Conservation (phyloP, 2,113 vertebrate species). For the Antechinus flavipes region DNA sequence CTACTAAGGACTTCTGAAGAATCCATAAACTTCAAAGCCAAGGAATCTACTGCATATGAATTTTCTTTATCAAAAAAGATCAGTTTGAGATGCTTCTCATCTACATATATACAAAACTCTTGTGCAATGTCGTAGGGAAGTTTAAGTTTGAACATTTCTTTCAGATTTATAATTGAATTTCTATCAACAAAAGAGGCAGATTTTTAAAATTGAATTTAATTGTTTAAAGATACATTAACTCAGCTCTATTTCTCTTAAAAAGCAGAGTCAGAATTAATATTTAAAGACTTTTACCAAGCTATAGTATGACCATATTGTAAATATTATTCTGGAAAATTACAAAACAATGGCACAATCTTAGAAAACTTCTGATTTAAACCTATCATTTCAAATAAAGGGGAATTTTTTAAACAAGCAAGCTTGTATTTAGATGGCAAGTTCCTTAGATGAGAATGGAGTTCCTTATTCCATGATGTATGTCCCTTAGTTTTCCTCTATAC, state of each 20-base stretch:
- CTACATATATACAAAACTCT: slow-evolving; percentile 48
- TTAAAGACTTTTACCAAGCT: slow-evolving; percentile 2
- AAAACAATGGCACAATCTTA: neutral
- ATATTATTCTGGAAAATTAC: neutral
- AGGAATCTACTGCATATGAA: slow-evolving; percentile 54
- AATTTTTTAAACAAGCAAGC: slow-evolving; percentile 1
- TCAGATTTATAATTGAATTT: slow-evolving; percentile 30
- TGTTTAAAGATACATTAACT: neutral
- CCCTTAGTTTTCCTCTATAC: slow-evolving; percentile 48
- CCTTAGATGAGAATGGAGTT: slow-evolving; percentile 43
- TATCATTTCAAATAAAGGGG: neutral
- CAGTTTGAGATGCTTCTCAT: slow-evolving; percentile 54
- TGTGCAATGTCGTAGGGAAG: slow-evolving; percentile 37
- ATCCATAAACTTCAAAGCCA: slow-evolving; percentile 66
- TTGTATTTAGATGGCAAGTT: slow-evolving; percentile 50
- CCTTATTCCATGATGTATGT: slow-evolving; percentile 51
- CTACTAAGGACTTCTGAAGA: slow-evolving; percentile 43
- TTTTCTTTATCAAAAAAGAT: slow-evolving; percentile 70
- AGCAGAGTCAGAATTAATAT: slow-evolving; percentile 5
- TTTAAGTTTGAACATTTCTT: slow-evolving; percentile 8
- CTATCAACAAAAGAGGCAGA: neutral
- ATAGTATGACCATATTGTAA: neutral
- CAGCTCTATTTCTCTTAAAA: slow-evolving; percentile 20
- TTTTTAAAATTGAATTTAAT: slow-evolving; percentile 32
- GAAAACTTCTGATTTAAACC: neutral